Evolutionary conservation across 2,113 vertebrate species (phyloP).

Genomic region (Corvus moneduloides): DNA sequence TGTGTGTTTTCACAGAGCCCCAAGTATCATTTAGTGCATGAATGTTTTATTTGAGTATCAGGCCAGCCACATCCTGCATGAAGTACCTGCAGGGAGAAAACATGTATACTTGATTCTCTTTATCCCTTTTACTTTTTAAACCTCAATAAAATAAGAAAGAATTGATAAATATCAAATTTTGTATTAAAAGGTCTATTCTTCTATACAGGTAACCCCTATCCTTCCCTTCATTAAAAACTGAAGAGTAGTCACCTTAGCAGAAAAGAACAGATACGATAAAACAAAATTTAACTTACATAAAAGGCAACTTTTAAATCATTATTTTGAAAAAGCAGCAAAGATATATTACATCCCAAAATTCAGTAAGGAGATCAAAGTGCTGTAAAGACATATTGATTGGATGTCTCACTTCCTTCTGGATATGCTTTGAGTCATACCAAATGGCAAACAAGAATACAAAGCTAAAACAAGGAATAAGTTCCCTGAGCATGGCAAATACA

Average conservation of each 20-base stretch:
- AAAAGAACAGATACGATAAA: neutral
- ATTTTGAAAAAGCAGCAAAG: neutral
- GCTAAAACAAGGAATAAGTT: neutral
- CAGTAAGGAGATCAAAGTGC: constrained; percentile 3
- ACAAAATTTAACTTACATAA: neutral
- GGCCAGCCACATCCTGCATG: neutral
- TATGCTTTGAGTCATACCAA: neutral
- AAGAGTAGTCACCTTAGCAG: neutral
- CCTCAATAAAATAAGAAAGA: constrained; percentile 9
- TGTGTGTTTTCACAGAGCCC: neutral
- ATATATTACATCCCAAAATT: neutral
- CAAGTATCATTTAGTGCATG: neutral
- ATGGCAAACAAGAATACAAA: neutral
- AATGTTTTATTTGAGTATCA: neutral
- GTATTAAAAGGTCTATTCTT: neutral
- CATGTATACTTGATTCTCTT: neutral
- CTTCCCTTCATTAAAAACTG: neutral
- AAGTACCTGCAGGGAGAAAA: neutral
- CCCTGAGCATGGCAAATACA: neutral
- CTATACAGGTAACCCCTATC: neutral
- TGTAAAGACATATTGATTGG: constrained; percentile 10
- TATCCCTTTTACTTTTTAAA: constrained; percentile 18
- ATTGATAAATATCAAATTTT: neutral
- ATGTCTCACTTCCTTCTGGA: neutral
- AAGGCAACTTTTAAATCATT: neutral